A percentile compares a stretch with the other conserved stretches of the same genome.
Evolutionary conservation across 2,797 vertebrate genomes (phyloP).

Genomic region (Pelochelys cantorii): DNA sequence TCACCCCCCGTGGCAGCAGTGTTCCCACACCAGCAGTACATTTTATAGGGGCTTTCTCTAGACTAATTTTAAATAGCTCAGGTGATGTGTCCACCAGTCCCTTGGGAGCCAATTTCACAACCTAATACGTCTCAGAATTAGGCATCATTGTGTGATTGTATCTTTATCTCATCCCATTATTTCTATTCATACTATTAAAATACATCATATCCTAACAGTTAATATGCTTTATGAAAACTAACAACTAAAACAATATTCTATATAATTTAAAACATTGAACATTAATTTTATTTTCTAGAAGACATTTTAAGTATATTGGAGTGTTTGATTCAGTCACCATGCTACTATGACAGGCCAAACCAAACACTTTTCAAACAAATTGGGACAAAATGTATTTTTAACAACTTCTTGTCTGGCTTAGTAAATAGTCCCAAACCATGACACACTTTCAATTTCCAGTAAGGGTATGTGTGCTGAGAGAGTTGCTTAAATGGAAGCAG

Average conservation of each 20-base stretch:
- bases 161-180: conserved; percentile 17
- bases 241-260: conserved; percentile 29
- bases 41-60: background rate
- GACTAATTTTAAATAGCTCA: background rate
- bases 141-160: rapidly evolving
- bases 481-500: conserved; percentile 57
- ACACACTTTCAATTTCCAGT: conserved; percentile 57
- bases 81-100: background rate
- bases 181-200: conserved; percentile 21
- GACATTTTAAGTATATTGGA: background rate
- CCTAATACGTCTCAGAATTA: background rate
- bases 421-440: conserved; percentile 17
- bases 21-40: background rate
- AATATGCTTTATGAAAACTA: conserved; percentile 47
- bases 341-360: background rate
- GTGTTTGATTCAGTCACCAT: background rate
- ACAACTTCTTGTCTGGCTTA: conserved; percentile 34
- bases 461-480: background rate
- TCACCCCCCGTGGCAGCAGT: background rate
- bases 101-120: conserved; percentile 21
- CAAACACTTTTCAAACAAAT: conserved; percentile 5
- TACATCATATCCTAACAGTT: conserved; percentile 33
- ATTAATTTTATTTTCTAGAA: background rate
- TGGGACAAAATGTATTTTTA: conserved; percentile 25
- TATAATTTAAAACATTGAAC: conserved; percentile 21